Evolutionary conservation across 1,140 invertebrate genomes (phyloP), one percentile per base, ranked within the genome.

Genomic region (Drosophila takahashii): DNA sequence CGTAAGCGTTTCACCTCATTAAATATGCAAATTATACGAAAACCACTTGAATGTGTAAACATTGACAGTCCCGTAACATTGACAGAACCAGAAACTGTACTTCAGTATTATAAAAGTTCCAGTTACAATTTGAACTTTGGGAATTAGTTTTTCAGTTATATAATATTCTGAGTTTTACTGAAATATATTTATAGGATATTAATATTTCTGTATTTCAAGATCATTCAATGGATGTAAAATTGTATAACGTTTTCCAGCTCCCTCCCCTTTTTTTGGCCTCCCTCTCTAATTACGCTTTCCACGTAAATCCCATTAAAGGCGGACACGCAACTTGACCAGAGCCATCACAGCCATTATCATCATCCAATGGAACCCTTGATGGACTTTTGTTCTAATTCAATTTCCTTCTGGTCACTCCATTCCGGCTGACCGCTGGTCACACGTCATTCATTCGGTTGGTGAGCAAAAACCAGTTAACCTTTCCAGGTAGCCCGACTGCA

Each of bases 21-120:
- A 83, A 83, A 70, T 87, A 86, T 86, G 83, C 56, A 83, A 86
- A 86, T 86, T 79, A 87, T 79, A 45, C 44, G 61, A 70, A 87
- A 87, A 83, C 83, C 79, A 86, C 83, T 86, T 86, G 57, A 89
- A 89, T 86, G 79, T 86, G 83, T 87, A 86, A 86, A 86, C 83
- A 86, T 79, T 78, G 52, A 48, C 70, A 36, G 27, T 45, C 18
- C n/a, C 39, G 16, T 6, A 29, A 16, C n/a, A 29, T 13, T 11
- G 47, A 13, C 22, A 37, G 3, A 3, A 11, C 13, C 36, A 54
- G 22, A 22, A 22, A 73, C 57, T 61, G 42, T 58, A 45, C 58
- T 42, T 4, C 7, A 16, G 27, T 29, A 15, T 42, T 44, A 42
- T 16, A 42, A 10, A 9, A 8, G 4, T 10, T 18, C 1, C 4